Conservation (phyloP, 2,888 invertebrate genomes). For the Doris montereyensis region DNA sequence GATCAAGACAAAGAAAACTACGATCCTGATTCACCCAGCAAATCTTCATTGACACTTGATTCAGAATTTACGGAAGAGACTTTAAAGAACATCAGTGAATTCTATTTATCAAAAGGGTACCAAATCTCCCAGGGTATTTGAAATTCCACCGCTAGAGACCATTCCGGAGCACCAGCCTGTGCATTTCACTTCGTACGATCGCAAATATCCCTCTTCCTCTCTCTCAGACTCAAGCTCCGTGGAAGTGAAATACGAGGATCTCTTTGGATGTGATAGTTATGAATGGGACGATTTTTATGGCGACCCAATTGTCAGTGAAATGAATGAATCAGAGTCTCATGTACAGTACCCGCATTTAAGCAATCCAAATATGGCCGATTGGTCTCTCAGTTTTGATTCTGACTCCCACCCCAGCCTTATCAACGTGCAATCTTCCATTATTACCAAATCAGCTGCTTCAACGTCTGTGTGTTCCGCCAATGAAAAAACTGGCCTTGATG, state of each 20-base stretch:
- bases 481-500: too few species aligned
- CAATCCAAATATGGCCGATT: too few species aligned
- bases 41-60: neutral
- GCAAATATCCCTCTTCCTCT: conserved; percentile 23
- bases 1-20: neutral
- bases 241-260: conserved; percentile 54
- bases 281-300: conserved; percentile 68
- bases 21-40: neutral
- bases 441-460: too few species aligned
- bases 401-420: too few species aligned
- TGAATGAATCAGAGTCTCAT: too few species aligned
- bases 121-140: conserved; percentile 51
- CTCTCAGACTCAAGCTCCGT: conserved; percentile 51
- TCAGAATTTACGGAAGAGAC: conserved; percentile 44
- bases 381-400: too few species aligned
- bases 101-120: conserved; percentile 61
- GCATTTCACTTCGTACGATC: conserved; percentile 24
- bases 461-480: too few species aligned
- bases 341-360: too few species aligned
- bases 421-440: too few species aligned
- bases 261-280: conserved; percentile 53
- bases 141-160: conserved; percentile 54
- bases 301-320: conserved; percentile 58
- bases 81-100: conserved; percentile 52
- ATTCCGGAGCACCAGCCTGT: conserved; percentile 56